These are phyloP conservation scores for Brachionus angularis DNA, from an alignment of 1,140 invertebrate species.

Conservation along the genomic window DNA sequence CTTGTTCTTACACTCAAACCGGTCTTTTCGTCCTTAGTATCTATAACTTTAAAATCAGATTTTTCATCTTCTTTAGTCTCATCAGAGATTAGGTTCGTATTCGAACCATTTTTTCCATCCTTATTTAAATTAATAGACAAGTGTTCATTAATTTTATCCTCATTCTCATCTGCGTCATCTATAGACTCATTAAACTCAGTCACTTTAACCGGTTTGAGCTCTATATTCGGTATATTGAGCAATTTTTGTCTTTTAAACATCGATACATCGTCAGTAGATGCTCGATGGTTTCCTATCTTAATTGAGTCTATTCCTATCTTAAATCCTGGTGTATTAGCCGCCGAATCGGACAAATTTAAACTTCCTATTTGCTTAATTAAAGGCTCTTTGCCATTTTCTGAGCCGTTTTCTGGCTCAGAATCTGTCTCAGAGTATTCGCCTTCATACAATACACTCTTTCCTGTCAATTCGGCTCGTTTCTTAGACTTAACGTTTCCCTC, in stretches of 20 bases:
- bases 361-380: neutral
- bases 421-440: slow-evolving; percentile 42
- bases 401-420: slow-evolving; percentile 8
- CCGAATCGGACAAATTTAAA: neutral
- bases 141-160: slow-evolving; percentile 27
- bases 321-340: no score
- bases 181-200: slow-evolving; percentile 38
- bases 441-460: slow-evolving; percentile 39
- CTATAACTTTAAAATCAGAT: slow-evolving; percentile 26
- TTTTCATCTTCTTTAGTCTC: slow-evolving; percentile 17
- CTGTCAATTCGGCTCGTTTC: neutral
- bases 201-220: slow-evolving; percentile 30
- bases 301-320: slow-evolving; percentile 17
- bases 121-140: neutral
- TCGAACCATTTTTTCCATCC: neutral
- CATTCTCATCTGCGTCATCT: slow-evolving; percentile 27
- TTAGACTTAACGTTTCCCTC: slow-evolving; percentile 33
- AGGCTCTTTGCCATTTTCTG: neutral
- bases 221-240: slow-evolving; percentile 24
- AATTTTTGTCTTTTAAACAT: slow-evolving; percentile 34
- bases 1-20: slow-evolving; percentile 17
- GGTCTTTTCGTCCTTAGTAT: slow-evolving; percentile 30
- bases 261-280: neutral
- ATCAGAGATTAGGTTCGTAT: neutral
- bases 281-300: slow-evolving; percentile 4